A percentile compares a stretch with the other conserved stretches of the same genome.
phyloP scores from a whole-genome alignment of 2,888 invertebrate genomes.

The Cheilosia impressa region DNA sequence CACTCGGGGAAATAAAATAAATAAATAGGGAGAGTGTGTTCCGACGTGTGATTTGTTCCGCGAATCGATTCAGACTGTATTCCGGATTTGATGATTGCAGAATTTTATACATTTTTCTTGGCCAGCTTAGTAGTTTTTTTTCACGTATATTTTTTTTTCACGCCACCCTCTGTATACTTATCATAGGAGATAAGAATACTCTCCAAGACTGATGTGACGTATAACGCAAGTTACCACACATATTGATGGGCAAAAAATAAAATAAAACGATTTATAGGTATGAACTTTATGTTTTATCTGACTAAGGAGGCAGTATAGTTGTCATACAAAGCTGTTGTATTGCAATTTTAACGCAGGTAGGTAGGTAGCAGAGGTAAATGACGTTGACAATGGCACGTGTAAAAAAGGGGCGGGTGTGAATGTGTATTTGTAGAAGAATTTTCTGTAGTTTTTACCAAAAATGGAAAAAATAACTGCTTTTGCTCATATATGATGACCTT shows the following conservation, averaged over 20 bases:
- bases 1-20: slow-evolving; percentile 5
- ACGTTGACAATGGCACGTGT: slow-evolving; percentile 39
- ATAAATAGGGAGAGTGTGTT: slow-evolving; percentile 13
- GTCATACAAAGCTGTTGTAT: slow-evolving; percentile 12
- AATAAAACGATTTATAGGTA: not conserved
- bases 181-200: slow-evolving; percentile 49
- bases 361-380: not conserved
- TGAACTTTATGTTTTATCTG: not conserved
- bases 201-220: slow-evolving; percentile 19
- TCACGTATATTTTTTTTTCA: slow-evolving; percentile 7
- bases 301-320: not conserved
- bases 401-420: slow-evolving; percentile 33
- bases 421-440: slow-evolving; percentile 4
- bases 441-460: slow-evolving; percentile 41
- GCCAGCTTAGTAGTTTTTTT: slow-evolving; percentile 5
- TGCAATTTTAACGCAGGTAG: slow-evolving; percentile 50
- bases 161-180: slow-evolving; percentile 54
- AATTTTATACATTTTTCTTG: slow-evolving; percentile 60
- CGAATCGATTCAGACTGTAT: slow-evolving; percentile 61
- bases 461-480: slow-evolving; percentile 31
- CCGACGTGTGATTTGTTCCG: slow-evolving; percentile 62
- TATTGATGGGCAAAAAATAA: not conserved
- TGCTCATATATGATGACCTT: slow-evolving; percentile 7
- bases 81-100: slow-evolving; percentile 27
- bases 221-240: not conserved